Evolutionary conservation across 2,113 vertebrate genomes (phyloP), one percentile per base, ranked within the genome.

Genomic region (Jacana jacana): DNA sequence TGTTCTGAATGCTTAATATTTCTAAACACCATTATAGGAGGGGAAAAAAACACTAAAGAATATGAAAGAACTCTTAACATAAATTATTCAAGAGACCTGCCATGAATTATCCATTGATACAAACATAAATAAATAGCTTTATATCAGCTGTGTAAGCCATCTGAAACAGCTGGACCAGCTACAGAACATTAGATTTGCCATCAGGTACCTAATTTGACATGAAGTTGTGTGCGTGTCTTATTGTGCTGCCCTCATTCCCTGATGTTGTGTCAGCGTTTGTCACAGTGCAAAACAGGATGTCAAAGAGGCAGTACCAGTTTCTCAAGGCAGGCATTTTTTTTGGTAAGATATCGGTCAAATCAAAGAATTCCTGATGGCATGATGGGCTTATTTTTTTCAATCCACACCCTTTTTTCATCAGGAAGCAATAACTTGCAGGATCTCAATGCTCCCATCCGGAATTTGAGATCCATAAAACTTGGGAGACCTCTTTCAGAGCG

Each of bases 51-150:
- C 58, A 42, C 48, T 85, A 86, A 96, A 93, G n/a, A 81, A 75
- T 95, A 97, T 91, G 91, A 95, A 96, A 97, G 84, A 86, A 24
- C 72, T 92, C 91, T 96, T 97, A 95, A 96, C 97, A 92, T 96
- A 95, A 98, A 97, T 96, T 95, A 97, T 96, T 97, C 64, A 93
- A 88, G 75, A 91, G 68, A 89, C 17, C 25, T 88, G 73, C 86
- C 49, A 86, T 97, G 93, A 97, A 96, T 97, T 98, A 96, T 88
- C 92, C 87, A 96, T 94, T 94, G 90, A 95, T 91, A 93, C 60
- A 93, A 95, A 88, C 84, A 89, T 94, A 97, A 97, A 95, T 71
- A 96, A 94, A 85, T 96, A 97, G 73, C 27, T 97, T 93, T 94
- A 35, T 93, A 91, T 83, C 83, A 83, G 33, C 91, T 96, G 42